phyloP scores from a whole-genome alignment of 2,797 vertebrate genomes.

The Trematomus bernacchii region DNA sequence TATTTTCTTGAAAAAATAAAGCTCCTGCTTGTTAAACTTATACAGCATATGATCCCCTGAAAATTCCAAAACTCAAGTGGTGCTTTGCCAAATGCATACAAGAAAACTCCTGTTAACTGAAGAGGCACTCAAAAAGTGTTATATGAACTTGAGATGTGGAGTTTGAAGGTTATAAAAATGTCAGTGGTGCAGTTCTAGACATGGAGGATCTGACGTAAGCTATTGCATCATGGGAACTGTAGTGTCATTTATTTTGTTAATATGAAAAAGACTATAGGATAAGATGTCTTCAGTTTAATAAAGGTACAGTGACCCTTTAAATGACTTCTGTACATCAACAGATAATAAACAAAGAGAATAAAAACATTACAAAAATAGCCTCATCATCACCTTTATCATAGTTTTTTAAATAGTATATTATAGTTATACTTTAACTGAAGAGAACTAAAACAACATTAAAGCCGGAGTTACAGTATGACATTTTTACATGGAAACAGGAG shows the following conservation, averaged over 20 bases:
- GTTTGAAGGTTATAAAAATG: too few relatives aligned
- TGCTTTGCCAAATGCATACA: background rate
- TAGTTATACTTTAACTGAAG: too few relatives aligned
- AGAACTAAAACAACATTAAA: too few relatives aligned
- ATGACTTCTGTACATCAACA: background rate
- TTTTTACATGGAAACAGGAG: background rate
- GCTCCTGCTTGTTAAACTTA: conserved; percentile 19
- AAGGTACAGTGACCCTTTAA: background rate
- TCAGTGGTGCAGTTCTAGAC: background rate
- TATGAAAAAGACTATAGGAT: background rate
- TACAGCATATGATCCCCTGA: conserved; percentile 10
- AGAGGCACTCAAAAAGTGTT: background rate
- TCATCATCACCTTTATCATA: too few relatives aligned
- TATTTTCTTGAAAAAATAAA: conserved; percentile 19
- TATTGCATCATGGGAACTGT: background rate
- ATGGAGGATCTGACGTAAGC: background rate
- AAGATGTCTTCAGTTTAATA: background rate
- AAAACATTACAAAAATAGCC: too few relatives aligned
- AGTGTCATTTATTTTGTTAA: background rate
- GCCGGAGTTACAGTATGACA: background rate
- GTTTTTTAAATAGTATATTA: too few relatives aligned
- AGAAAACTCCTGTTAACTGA: background rate
- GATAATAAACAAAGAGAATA: background rate
- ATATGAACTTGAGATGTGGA: background rate
- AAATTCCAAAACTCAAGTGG: conserved; percentile 2